Evolutionary conservation across 2,797 vertebrate genomes (phyloP).

Genomic region (Rousettus madagascariensis): DNA sequence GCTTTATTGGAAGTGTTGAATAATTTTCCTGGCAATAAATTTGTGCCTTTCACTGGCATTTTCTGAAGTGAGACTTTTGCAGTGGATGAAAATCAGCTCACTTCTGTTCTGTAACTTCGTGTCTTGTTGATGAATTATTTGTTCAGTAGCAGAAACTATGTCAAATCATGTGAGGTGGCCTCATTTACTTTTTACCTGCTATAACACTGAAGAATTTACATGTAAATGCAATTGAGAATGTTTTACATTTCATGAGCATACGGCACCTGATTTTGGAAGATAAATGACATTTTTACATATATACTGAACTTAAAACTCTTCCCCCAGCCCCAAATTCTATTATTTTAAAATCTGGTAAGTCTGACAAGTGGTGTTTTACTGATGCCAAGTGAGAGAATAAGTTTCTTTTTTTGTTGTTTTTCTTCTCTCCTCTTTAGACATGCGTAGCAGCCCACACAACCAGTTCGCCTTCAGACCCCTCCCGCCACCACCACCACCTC

Average conservation of each 20-base stretch:
- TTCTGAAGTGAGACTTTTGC: slow-evolving; percentile 77
- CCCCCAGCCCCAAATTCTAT: slow-evolving; percentile 17
- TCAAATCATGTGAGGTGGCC: slow-evolving; percentile 68
- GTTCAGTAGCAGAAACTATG: slow-evolving; percentile 71
- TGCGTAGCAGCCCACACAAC: slow-evolving; percentile 92
- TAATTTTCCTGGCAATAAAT: slow-evolving; percentile 55
- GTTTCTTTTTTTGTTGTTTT: slow-evolving; percentile 26
- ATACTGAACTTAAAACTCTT: slow-evolving; percentile 44
- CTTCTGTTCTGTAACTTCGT: slow-evolving; percentile 66
- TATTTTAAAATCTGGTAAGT: slow-evolving; percentile 55
- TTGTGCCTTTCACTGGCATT: slow-evolving; percentile 65
- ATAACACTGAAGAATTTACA: slow-evolving; percentile 49
- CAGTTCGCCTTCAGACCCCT: slow-evolving; percentile 97
- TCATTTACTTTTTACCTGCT: slow-evolving; percentile 71
- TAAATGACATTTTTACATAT: slow-evolving; percentile 67
- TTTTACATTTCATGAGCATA: slow-evolving; percentile 55
- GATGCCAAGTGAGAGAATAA: slow-evolving; percentile 40
- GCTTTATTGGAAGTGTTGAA: slow-evolving; percentile 57
- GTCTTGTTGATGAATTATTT: slow-evolving; percentile 78
- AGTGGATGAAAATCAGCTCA: slow-evolving; percentile 72
- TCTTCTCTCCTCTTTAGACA: slow-evolving; percentile 84
- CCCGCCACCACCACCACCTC: slow-evolving; percentile 91
- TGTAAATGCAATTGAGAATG: slow-evolving; percentile 57
- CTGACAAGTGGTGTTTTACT: background rate
- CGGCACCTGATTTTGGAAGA: slow-evolving; percentile 55